phyloP scores from a whole-genome alignment of 2,797 vertebrate genomes.

The Syncerus caffer region DNA sequence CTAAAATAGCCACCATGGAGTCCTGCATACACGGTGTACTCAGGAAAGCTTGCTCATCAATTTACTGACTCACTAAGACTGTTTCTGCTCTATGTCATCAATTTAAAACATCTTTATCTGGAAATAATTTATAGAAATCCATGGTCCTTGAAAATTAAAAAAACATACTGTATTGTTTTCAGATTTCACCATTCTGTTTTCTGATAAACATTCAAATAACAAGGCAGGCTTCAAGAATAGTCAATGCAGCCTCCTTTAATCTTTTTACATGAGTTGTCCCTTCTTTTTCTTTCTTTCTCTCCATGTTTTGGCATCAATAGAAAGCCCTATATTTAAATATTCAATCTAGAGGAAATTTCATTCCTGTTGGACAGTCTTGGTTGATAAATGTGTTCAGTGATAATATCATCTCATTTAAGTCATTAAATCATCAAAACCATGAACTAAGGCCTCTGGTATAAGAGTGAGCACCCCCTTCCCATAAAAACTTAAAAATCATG shows the following conservation, averaged over 20 bases:
- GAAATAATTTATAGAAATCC: slow-evolving; percentile 32
- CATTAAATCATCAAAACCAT: neutral
- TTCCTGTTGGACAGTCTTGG: neutral
- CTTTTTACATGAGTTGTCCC: neutral
- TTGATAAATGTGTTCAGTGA: neutral
- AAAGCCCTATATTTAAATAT: neutral
- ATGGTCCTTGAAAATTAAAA: slow-evolving; percentile 24
- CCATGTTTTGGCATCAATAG: neutral
- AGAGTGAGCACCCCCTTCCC: neutral
- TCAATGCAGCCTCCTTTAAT: neutral
- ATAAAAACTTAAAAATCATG: neutral
- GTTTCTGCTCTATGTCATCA: slow-evolving; percentile 15
- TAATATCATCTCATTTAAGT: neutral
- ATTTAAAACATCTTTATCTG: slow-evolving; percentile 21
- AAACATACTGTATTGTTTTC: neutral
- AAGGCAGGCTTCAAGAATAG: neutral
- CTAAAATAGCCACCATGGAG: neutral
- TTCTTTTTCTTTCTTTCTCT: neutral
- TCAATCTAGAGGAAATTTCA: neutral
- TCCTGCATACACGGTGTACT: neutral
- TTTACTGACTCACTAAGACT: slow-evolving; percentile 44
- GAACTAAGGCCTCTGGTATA: neutral
- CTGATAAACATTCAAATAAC: neutral
- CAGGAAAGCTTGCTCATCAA: neutral
- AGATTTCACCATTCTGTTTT: neutral